These are phyloP conservation scores for Ceyx melanurus DNA, from an alignment of 2,113 vertebrate species.

Conservation along the genomic window DNA sequence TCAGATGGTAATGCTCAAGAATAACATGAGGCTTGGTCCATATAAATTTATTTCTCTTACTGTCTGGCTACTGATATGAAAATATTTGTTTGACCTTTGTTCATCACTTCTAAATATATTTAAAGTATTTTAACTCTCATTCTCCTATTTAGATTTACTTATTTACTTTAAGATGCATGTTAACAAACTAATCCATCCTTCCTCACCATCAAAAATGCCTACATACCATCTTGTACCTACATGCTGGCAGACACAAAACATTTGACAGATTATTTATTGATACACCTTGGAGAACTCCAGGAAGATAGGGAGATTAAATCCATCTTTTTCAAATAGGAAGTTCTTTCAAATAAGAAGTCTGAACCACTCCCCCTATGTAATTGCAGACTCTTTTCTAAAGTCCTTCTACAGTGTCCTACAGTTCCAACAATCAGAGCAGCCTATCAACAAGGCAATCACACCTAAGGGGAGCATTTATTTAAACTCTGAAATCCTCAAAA, in stretches of 20 bases:
- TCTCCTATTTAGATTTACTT: background rate
- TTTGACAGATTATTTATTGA: background rate
- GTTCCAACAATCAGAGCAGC: background rate
- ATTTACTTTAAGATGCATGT: background rate
- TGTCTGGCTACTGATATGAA: background rate
- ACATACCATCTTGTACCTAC: background rate
- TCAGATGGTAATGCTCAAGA: background rate
- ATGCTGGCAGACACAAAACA: background rate
- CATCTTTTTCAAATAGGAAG: background rate
- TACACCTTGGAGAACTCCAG: background rate
- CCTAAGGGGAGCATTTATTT: background rate
- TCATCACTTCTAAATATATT: background rate
- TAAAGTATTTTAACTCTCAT: background rate
- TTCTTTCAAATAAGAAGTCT: background rate
- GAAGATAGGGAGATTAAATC: background rate
- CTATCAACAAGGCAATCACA: background rate
- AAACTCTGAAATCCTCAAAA: background rate
- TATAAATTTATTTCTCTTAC: background rate
- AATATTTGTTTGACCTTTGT: background rate
- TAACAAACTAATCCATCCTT: background rate
- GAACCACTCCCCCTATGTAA: background rate
- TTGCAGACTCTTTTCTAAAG: rapidly evolving
- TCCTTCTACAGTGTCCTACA: background rate
- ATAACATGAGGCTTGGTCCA: background rate
- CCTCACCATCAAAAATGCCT: background rate